These are phyloP conservation scores for Gastracanthus pulcherrimus DNA, from an alignment of 2,888 invertebrate species.

Conservation along the genomic window DNA sequence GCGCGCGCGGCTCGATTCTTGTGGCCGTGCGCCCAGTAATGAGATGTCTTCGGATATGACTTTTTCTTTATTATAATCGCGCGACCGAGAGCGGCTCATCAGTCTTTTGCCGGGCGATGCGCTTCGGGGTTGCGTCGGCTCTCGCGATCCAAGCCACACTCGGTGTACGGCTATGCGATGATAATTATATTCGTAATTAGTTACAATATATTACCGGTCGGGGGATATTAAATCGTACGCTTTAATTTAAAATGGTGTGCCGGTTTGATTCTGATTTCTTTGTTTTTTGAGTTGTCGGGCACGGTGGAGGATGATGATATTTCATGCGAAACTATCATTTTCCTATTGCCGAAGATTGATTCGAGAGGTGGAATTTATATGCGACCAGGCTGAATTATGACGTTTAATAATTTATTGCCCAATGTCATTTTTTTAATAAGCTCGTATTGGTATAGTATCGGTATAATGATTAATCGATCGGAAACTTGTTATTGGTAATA, in stretches of 20 bases:
- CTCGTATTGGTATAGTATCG: background rate
- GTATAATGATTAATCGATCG: constrained; percentile 42
- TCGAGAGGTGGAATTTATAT: background rate
- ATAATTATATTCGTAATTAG: constrained; percentile 53
- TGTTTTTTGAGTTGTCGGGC: constrained; percentile 7
- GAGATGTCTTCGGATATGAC: constrained; percentile 70
- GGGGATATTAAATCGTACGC: constrained; percentile 38
- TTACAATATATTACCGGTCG: constrained; percentile 47
- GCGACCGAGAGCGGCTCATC: constrained; percentile 53
- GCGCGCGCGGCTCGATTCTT: background rate
- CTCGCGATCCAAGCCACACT: background rate
- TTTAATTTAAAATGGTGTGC: constrained; percentile 20
- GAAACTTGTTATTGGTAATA: constrained; percentile 26
- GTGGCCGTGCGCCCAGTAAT: constrained; percentile 62
- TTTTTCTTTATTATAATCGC: constrained; percentile 68
- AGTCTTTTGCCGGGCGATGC: constrained; percentile 21
- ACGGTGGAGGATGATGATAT: background rate
- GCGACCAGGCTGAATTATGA: constrained; percentile 18
- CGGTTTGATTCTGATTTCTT: background rate
- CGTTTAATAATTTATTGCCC: constrained; percentile 36
- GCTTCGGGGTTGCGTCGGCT: background rate
- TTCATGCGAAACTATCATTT: constrained; percentile 35
- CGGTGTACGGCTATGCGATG: too few species aligned
- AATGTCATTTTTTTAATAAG: background rate
- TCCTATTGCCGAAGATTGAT: constrained; percentile 40